A percentile compares a stretch with the other conserved stretches of the same genome.
Evolutionary conservation across 2,888 invertebrate genomes (phyloP).

Genomic region (Eumacrocentrus americanus): DNA sequence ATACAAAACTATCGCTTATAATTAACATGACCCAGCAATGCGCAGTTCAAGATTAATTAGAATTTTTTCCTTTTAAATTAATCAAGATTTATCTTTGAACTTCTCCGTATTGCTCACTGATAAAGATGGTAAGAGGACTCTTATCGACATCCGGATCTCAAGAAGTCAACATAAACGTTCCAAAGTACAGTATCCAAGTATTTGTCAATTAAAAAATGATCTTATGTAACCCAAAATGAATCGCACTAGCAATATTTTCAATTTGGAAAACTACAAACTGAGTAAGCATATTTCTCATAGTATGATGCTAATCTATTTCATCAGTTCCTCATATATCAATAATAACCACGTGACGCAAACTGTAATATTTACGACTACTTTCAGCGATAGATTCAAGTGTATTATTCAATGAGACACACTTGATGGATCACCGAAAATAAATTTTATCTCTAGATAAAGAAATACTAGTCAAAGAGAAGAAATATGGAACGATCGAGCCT

Average conservation of each 20-base stretch:
- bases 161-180: background rate
- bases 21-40: background rate
- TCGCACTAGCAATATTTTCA: no score
- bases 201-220: no score
- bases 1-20: background rate
- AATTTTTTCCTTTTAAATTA: background rate
- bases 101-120: background rate
- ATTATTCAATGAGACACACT: background rate
- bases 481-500: background rate
- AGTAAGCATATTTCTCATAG: no score
- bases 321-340: background rate
- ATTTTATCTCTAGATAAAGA: background rate
- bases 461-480: background rate
- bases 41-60: background rate
- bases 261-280: background rate
- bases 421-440: background rate
- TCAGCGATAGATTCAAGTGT: background rate
- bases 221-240: no score
- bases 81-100: background rate
- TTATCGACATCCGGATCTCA: background rate
- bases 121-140: background rate
- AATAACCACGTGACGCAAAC: background rate
- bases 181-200: conserved; percentile 4
- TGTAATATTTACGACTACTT: background rate
- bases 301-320: no score